Conservation (phyloP, 2,797 vertebrate species). For the Arctocebus calabarensis region DNA sequence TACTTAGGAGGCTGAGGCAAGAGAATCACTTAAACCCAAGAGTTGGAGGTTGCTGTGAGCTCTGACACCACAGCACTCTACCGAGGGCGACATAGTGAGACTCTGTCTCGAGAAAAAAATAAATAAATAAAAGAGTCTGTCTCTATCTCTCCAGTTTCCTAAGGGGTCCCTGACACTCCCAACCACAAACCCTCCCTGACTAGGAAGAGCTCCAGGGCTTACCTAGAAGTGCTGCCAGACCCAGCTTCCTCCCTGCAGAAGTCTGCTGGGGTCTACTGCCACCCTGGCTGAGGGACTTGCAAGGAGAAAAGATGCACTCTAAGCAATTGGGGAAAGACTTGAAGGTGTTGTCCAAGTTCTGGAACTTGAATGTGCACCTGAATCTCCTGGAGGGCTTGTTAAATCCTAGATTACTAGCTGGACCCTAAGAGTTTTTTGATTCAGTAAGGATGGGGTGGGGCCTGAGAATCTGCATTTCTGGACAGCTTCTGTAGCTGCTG, state of each 20-base stretch:
- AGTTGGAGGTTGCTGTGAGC: too few species aligned
- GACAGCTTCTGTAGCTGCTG: background rate
- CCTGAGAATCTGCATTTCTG: constrained; percentile 22
- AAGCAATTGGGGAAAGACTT: constrained; percentile 7
- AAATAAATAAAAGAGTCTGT: background rate
- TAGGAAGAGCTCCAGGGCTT: background rate
- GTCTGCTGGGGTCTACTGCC: background rate
- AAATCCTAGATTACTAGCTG: background rate
- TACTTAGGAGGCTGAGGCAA: too few species aligned
- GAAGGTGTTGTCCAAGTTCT: constrained; percentile 31
- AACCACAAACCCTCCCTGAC: background rate
- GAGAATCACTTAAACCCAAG: too few species aligned
- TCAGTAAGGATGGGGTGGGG: background rate
- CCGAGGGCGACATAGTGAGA: too few species aligned
- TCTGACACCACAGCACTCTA: too few species aligned
- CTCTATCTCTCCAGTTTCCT: background rate
- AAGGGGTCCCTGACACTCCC: background rate
- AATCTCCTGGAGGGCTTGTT: constrained; percentile 7
- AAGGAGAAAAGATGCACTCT: background rate
- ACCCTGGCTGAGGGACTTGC: background rate
- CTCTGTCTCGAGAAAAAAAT: too few species aligned
- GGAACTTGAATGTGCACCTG: background rate
- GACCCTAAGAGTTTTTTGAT: background rate
- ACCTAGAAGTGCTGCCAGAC: background rate
- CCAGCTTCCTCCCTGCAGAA: background rate